Conservation (phyloP, 2,113 vertebrate species). For the Pelodiscus sinensis region DNA sequence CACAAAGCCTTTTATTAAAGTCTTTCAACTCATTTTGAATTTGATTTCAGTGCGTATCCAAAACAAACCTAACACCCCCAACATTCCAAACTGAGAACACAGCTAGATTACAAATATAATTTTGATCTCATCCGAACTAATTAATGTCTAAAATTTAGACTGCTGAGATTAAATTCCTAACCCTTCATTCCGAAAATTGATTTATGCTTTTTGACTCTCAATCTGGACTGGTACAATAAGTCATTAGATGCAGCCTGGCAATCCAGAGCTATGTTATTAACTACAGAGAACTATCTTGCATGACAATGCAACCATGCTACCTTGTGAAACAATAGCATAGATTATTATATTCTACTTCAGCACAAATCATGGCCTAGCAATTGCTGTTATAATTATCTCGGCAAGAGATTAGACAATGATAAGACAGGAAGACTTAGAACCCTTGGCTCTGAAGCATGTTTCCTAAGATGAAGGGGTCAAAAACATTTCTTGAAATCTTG, state of each 20-base stretch:
- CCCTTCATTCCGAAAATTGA: neutral
- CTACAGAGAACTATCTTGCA: neutral
- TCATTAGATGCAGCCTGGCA: neutral
- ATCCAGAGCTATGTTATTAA: neutral
- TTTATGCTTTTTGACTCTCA: neutral
- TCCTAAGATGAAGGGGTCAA: neutral
- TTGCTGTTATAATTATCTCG: fast-evolving
- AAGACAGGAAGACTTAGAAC: neutral
- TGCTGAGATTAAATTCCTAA: neutral
- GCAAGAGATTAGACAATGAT: neutral
- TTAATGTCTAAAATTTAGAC: neutral
- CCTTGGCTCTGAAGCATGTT: fast-evolving
- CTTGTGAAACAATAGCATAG: fast-evolving
- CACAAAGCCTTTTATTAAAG: neutral
- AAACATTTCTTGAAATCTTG: neutral
- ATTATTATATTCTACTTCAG: fast-evolving
- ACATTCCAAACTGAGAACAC: fast-evolving
- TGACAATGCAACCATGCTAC: fast-evolving
- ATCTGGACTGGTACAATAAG: neutral
- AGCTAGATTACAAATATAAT: fast-evolving
- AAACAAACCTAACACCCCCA: neutral
- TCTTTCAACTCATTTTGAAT: neutral
- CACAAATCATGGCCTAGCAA: fast-evolving
- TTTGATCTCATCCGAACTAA: neutral
- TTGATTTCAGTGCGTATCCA: neutral